Base-by-base conservation (phyloP, 2,888 invertebrate genomes). In the Charanyca ferruginea region DNA sequence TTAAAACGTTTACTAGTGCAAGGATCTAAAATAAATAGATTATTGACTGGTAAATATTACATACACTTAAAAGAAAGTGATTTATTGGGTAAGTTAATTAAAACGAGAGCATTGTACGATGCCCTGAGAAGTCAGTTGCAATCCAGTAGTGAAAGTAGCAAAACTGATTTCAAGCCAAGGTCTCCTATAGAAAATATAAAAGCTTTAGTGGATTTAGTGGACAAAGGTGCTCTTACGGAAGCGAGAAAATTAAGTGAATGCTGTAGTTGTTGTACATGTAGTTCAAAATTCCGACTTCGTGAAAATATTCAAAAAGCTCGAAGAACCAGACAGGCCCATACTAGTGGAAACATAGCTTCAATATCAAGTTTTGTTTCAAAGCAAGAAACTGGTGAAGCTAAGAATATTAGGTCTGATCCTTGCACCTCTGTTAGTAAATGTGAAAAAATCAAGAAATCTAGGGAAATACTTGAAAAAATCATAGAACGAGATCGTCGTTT, bases 61-160 rank as follows among this genome's bases (percentile, higher is more conserved):
- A 81, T 90, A 72, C 89, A 90, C 22, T 69, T 87, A 45, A 85
- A 85, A 60, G 90, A 93, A 77, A 85, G 82, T 77, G 88, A 90
- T 65, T 74, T 92, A 32, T 71, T 93, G 9, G 80, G 87, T 32
- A 90, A 86, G 73, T 82, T 93, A 47, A 85, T 89, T 16, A 85
- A 86, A 81, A 92, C 92, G 7, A 88, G 89, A 77, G 91, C 88
- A 7, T 84, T 88, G 18, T 92, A 93, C 62, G 90, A 93, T 68
- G 87, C 90, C 57, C 81, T 91, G 7, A 87, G 89, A 73, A 85
- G 79, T 60, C 86, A 89, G 66, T 68, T 91, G 61, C 64, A 90
- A 16, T 87, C 90, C 45, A 89, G 86, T 62, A 86, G 79, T 73
- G 60, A 84, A 11, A 77, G 84, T 45, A 76, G 79, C 55, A 85